phyloP scores from a whole-genome alignment of 1,140 invertebrate genomes.

The Diabrotica undecimpunctata region DNA sequence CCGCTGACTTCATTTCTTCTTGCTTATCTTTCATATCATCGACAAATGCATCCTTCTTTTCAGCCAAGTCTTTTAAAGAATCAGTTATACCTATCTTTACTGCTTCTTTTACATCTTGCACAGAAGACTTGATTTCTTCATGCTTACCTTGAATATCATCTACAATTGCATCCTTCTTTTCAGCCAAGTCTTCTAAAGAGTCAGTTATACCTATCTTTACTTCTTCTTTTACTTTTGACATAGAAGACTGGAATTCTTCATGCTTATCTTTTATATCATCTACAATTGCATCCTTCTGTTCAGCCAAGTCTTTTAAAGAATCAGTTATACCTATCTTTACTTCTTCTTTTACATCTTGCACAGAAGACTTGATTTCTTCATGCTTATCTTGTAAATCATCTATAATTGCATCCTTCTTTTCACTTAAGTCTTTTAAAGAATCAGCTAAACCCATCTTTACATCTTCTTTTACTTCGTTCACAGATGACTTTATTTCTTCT shows the following conservation, averaged over 20 bases:
- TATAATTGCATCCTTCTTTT: neutral
- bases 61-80: neutral
- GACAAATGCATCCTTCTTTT: neutral
- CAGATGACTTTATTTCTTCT: neutral
- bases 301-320: neutral
- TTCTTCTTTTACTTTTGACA: neutral
- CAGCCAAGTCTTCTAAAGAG: neutral
- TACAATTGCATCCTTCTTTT: neutral
- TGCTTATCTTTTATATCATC: constrained; percentile 6
- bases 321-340: neutral
- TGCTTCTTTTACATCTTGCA: neutral
- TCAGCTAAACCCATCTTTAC: neutral
- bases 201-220: neutral
- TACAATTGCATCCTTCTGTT: neutral
- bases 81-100: neutral
- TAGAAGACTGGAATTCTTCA: neutral
- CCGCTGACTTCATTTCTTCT: neutral
- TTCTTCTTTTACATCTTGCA: neutral
- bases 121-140: neutral
- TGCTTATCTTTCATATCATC: neutral
- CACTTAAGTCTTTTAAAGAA: neutral
- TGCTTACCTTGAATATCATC: neutral
- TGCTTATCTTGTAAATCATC: neutral
- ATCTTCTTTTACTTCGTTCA: neutral
- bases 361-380: neutral